Conservation (phyloP, 1,140 invertebrate genomes). For the Zaprionus gabonicus region DNA sequence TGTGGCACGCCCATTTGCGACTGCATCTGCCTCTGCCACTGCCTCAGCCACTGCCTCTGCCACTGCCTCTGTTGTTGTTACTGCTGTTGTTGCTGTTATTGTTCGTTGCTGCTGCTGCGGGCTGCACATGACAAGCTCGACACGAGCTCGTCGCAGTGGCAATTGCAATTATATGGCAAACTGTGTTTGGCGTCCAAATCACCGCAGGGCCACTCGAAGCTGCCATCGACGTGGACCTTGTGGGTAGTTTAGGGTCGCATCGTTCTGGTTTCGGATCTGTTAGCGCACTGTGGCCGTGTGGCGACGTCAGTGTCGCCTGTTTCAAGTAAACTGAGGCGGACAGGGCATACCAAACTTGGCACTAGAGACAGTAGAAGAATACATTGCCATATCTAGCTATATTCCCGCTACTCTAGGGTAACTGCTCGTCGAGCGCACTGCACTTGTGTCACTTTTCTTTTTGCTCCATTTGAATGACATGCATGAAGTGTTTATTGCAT, state of each 20-base stretch:
- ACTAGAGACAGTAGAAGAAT: no score
- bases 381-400: no score
- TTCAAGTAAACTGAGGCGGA: background rate
- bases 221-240: slow-evolving; percentile 32
- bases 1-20: slow-evolving; percentile 28
- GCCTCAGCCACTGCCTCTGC: background rate
- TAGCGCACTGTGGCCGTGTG: background rate
- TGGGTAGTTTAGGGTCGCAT: slow-evolving; percentile 29
- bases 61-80: background rate
- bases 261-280: slow-evolving; percentile 3
- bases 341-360: background rate
- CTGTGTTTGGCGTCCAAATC: slow-evolving; percentile 63
- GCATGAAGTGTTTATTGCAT: slow-evolving; percentile 67
- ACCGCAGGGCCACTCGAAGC: slow-evolving; percentile 58
- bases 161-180: slow-evolving; percentile 67
- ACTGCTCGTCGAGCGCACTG: background rate
- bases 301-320: background rate
- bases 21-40: background rate
- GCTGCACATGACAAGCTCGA: slow-evolving; percentile 59
- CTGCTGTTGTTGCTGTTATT: background rate
- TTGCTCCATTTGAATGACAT: slow-evolving; percentile 51
- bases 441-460: background rate
- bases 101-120: background rate
- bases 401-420: background rate
- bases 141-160: slow-evolving; percentile 52